These are phyloP conservation scores for Phalanger gymnotis DNA, from an alignment of 2,797 vertebrate genomes.

Conservation along the genomic window DNA sequence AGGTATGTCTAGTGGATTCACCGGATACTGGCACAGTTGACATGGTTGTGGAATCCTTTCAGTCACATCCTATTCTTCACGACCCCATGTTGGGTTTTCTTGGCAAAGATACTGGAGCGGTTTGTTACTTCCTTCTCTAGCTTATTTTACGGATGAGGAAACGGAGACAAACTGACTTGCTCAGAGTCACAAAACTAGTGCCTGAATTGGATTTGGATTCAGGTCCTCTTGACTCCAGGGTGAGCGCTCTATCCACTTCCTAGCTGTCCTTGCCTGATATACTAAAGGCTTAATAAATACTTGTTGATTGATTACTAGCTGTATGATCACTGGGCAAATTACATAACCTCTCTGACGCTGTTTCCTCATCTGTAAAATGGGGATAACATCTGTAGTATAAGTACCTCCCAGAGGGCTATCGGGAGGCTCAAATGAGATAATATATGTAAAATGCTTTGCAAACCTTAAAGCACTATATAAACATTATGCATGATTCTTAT, in stretches of 20 bases:
- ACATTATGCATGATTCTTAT: neutral
- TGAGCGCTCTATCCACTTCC: too few relatives aligned
- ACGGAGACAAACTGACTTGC: neutral
- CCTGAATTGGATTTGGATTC: neutral
- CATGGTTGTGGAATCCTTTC: too few relatives aligned
- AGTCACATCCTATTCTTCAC: neutral
- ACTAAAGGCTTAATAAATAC: neutral
- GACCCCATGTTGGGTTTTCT: neutral
- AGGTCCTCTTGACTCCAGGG: too few relatives aligned
- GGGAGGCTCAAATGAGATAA: neutral
- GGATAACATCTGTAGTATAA: neutral
- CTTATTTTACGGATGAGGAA: neutral
- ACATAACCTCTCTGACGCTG: neutral
- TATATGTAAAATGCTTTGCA: neutral
- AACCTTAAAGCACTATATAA: neutral
- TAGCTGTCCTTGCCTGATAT: neutral
- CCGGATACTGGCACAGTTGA: neutral
- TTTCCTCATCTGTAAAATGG: neutral
- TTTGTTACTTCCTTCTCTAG: neutral
- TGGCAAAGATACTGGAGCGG: neutral
- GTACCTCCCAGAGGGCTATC: neutral
- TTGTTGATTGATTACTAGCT: neutral
- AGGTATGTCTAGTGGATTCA: neutral
- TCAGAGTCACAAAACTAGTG: neutral
- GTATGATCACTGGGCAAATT: neutral